phyloP scores from a whole-genome alignment of 2,797 vertebrate genomes.

The Gymnothorax reevesii region DNA sequence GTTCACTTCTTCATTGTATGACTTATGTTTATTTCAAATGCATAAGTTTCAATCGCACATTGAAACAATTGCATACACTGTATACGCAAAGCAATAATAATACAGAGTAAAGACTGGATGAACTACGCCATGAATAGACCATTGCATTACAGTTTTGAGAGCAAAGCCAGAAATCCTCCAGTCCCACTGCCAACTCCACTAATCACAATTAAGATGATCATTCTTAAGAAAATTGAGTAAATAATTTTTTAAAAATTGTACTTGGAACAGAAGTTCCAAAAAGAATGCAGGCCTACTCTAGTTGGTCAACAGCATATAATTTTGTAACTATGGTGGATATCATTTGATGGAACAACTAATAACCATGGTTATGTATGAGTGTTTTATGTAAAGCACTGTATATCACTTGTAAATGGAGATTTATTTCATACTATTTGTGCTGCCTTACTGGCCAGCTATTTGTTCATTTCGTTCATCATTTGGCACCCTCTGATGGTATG shows the following conservation, averaged over 20 bases:
- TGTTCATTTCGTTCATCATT: no score
- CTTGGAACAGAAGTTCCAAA: neutral
- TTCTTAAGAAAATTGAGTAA: neutral
- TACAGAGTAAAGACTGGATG: neutral
- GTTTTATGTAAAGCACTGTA: no score
- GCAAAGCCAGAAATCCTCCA: neutral
- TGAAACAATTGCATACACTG: neutral
- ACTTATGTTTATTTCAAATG: neutral
- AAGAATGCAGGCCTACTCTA: neutral
- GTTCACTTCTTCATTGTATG: neutral
- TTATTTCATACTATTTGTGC: no score
- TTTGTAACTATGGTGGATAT: neutral
- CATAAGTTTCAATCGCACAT: neutral
- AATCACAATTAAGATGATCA: neutral
- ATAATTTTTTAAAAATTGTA: neutral
- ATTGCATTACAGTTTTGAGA: neutral
- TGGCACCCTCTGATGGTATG: no score
- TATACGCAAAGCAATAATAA: neutral
- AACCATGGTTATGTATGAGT: no score
- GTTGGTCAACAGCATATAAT: neutral
- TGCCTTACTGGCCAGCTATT: no score
- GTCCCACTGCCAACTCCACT: neutral
- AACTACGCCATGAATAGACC: neutral
- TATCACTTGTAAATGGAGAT: no score
- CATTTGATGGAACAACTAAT: neutral